Evolutionary conservation across 2,797 vertebrate species (phyloP).

Genomic region (Poecilia gillii): DNA sequence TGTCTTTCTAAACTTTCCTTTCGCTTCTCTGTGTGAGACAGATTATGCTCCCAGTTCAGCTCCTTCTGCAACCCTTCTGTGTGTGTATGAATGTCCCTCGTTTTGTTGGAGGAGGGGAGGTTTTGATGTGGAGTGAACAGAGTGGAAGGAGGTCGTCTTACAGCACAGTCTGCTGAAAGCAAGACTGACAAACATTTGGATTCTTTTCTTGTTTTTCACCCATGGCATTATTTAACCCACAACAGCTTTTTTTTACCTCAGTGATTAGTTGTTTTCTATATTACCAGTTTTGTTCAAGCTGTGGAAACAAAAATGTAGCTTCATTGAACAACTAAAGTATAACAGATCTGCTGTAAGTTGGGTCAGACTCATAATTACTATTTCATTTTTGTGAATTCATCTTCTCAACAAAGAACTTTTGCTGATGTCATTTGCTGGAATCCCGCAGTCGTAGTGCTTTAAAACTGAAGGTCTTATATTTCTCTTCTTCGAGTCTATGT

Average conservation of each 20-base stretch:
- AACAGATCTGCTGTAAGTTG: constrained; percentile 36
- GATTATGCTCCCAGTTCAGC: constrained; percentile 41
- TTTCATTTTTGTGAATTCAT: background rate
- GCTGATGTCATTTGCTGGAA: background rate
- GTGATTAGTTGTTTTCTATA: background rate
- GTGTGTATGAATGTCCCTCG: constrained; percentile 30
- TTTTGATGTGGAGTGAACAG: constrained; percentile 66
- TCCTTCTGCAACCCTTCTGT: constrained; percentile 53
- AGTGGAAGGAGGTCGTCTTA: constrained; percentile 71
- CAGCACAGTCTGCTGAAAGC: constrained; percentile 57
- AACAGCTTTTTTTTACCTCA: background rate
- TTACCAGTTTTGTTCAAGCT: constrained; percentile 17
- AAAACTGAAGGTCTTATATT: constrained; percentile 19
- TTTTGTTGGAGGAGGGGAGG: constrained; percentile 67
- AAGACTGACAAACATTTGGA: constrained; percentile 35
- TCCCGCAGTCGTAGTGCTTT: constrained; percentile 1
- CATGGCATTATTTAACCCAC: background rate
- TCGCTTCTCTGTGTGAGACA: constrained; percentile 37
- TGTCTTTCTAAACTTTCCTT: constrained; percentile 35
- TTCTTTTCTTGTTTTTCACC: constrained; percentile 7
- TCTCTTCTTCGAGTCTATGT: constrained; percentile 14
- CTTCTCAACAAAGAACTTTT: constrained; percentile 8
- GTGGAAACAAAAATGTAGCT: constrained; percentile 35
- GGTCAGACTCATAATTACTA: constrained; percentile 7
- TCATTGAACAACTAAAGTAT: constrained; percentile 23